A percentile compares a stretch with the other conserved stretches of the same genome.
Evolutionary conservation across 1,140 invertebrate genomes (phyloP).

Genomic region (Neoseiulus cucumeris): DNA sequence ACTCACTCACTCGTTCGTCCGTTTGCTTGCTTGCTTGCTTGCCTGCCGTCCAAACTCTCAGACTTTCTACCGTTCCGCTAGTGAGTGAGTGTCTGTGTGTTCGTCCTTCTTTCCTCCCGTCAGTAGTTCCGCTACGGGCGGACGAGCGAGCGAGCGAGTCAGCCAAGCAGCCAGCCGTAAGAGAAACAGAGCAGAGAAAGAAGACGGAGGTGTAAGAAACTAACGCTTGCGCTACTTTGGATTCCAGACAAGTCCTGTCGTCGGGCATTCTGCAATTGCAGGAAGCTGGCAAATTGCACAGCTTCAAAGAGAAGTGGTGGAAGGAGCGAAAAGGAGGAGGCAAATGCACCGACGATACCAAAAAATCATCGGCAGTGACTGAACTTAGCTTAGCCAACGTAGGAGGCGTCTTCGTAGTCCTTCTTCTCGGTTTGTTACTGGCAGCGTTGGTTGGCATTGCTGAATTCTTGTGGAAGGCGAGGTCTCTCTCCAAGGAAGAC

Average conservation of each 20-base stretch:
- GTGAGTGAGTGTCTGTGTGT: too few species aligned
- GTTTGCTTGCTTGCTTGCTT: too few species aligned
- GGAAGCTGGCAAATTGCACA: conserved; percentile 29
- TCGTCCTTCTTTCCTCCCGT: too few species aligned
- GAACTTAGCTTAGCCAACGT: conserved; percentile 26
- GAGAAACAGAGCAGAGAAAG: too few species aligned
- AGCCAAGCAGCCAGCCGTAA: too few species aligned
- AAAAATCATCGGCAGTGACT: conserved; percentile 16
- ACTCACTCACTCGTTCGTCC: too few species aligned
- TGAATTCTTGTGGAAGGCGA: conserved; percentile 21
- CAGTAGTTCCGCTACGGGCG: too few species aligned
- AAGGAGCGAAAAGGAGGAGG: conserved; percentile 23
- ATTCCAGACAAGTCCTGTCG: conserved; percentile 23
- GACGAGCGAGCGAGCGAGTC: too few species aligned
- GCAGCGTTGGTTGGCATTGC: conserved; percentile 20
- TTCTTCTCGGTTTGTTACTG: conserved; percentile 29
- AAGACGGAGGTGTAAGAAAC: conserved; percentile 17
- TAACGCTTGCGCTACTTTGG: conserved; percentile 26
- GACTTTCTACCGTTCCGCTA: too few species aligned
- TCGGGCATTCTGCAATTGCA: conserved; percentile 30
- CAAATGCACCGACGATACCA: conserved; percentile 16
- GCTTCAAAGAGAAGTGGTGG: conserved; percentile 30
- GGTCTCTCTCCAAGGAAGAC: conserved; percentile 14
- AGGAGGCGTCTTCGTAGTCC: conserved; percentile 34
- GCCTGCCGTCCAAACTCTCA: too few species aligned